These are phyloP conservation scores for Azorinus chamasolen DNA, from an alignment of 2,888 invertebrate species.

Conservation along the genomic window DNA sequence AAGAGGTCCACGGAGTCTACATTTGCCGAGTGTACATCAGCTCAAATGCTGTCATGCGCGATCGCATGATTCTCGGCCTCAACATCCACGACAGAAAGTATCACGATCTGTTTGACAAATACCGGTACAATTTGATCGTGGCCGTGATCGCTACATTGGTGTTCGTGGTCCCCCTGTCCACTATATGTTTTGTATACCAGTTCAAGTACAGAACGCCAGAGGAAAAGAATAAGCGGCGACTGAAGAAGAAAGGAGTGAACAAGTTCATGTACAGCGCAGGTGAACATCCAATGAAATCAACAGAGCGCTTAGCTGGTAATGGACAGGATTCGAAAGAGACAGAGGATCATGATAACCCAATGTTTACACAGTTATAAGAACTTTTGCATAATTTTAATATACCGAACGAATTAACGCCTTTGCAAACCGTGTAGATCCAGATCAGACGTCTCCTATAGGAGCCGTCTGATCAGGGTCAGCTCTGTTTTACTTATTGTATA, in stretches of 20 bases:
- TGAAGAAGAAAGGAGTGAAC: constrained; percentile 8
- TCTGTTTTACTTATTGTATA: too few relatives aligned
- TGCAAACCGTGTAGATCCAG: too few relatives aligned
- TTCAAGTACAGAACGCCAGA: constrained; percentile 58
- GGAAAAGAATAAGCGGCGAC: constrained; percentile 8
- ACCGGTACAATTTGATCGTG: constrained; percentile 63
- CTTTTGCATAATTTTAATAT: too few relatives aligned
- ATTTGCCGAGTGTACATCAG: constrained; percentile 50
- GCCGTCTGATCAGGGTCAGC: too few relatives aligned
- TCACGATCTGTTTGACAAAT: constrained; percentile 49
- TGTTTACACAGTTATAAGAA: too few relatives aligned
- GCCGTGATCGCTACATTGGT: constrained; percentile 66
- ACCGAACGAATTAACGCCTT: too few relatives aligned
- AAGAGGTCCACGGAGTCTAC: constrained; percentile 65
- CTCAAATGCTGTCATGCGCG: neutral
- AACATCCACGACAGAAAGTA: constrained; percentile 54
- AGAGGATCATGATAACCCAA: too few relatives aligned
- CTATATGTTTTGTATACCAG: constrained; percentile 52
- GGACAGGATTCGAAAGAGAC: too few relatives aligned
- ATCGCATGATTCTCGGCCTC: constrained; percentile 44
- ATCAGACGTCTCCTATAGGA: too few relatives aligned
- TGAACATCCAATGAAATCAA: neutral
- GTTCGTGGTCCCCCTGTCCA: constrained; percentile 57
- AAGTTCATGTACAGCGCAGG: constrained; percentile 13
- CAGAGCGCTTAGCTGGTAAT: too few relatives aligned